These are phyloP conservation scores for Aviceda subcristata DNA, from an alignment of 2,113 vertebrate species.

Conservation along the genomic window DNA sequence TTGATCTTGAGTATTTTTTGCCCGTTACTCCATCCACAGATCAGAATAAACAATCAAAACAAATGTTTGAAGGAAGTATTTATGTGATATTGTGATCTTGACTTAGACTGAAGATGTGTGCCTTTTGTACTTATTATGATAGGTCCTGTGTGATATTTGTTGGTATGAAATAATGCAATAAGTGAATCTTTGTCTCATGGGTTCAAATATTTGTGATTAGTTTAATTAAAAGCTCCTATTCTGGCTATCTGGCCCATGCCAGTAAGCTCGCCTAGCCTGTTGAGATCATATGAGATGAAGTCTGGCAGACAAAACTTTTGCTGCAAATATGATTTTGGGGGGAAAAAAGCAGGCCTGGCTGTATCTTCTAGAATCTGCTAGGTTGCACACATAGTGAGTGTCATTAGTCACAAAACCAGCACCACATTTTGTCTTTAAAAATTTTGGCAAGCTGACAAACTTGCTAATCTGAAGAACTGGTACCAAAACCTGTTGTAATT, in stretches of 20 bases:
- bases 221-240: background rate
- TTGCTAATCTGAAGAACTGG: background rate
- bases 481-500: background rate
- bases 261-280: background rate
- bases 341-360: background rate
- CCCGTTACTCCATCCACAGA: background rate
- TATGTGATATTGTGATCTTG: background rate
- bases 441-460: background rate
- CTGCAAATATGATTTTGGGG: background rate
- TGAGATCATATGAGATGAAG: background rate
- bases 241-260: no score
- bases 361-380: background rate
- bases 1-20: background rate
- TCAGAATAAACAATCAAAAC: background rate
- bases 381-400: rapidly evolving
- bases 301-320: background rate
- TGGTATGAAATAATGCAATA: background rate
- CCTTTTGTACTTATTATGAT: background rate
- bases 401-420: background rate
- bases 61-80: background rate
- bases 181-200: background rate
- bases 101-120: background rate
- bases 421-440: background rate
- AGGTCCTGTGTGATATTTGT: background rate
- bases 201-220: background rate